These are phyloP conservation scores for Gasteruption jaculator DNA, from an alignment of 2,888 invertebrate genomes.

Conservation along the genomic window DNA sequence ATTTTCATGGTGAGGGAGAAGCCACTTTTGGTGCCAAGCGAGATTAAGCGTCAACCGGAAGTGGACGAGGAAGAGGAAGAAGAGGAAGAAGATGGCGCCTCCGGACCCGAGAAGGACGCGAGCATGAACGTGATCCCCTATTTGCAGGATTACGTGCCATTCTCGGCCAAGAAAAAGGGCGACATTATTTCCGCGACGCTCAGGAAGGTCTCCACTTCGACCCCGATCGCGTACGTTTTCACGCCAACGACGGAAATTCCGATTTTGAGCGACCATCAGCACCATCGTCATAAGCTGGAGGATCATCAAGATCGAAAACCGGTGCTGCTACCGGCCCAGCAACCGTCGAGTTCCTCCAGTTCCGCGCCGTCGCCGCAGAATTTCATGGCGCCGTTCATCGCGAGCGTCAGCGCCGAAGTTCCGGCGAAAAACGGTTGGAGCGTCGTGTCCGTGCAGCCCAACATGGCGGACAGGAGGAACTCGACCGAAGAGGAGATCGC, in stretches of 20 bases:
- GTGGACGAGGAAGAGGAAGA: constrained; percentile 14
- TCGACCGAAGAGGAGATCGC: constrained; percentile 15
- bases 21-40: constrained; percentile 49
- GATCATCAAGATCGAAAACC: constrained; percentile 32
- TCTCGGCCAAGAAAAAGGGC: constrained; percentile 41
- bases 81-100: constrained; percentile 17
- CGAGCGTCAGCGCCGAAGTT: constrained; percentile 61
- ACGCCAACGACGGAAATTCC: too few species aligned
- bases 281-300: constrained; percentile 14
- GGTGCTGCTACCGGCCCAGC: constrained; percentile 43
- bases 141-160: constrained; percentile 52
- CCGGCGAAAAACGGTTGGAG: constrained; percentile 61
- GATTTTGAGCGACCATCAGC: constrained; percentile 26
- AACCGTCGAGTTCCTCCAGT: constrained; percentile 44
- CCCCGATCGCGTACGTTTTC: constrained; percentile 64
- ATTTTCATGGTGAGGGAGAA: constrained; percentile 45
- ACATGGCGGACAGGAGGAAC: constrained; percentile 12
- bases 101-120: constrained; percentile 32
- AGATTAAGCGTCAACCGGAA: constrained; percentile 30
- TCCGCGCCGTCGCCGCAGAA: constrained; percentile 54
- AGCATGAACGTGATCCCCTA: constrained; percentile 52
- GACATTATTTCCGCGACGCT: constrained; percentile 41
- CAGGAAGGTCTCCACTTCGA: constrained; percentile 52
- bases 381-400: constrained; percentile 68
- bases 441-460: constrained; percentile 48